Percentiles rank a stretch among this genome's conserved stretches.
Evolutionary conservation across 1,140 invertebrate genomes (phyloP).

Genomic region (Saxidomus purpurata): DNA sequence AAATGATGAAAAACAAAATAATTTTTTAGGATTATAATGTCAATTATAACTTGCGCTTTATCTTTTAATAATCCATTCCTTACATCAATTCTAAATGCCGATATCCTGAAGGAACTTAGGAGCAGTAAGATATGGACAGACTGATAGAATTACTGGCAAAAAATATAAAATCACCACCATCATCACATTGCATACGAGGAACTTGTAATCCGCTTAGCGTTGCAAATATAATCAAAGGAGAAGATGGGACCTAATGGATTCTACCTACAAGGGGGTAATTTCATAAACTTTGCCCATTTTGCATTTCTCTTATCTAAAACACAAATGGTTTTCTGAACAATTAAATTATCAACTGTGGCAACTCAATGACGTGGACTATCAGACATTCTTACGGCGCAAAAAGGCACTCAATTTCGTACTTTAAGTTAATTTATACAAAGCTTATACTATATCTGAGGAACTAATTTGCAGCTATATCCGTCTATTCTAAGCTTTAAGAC

Average conservation of each 20-base stretch:
- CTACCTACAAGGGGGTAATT: slow-evolving; percentile 26
- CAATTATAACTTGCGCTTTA: too few relatives aligned
- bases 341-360: slow-evolving; percentile 24
- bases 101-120: too few relatives aligned
- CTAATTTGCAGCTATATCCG: too few relatives aligned
- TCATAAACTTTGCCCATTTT: slow-evolving; percentile 23
- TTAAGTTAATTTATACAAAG: neutral
- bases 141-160: too few relatives aligned
- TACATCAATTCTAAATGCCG: too few relatives aligned
- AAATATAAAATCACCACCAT: too few relatives aligned
- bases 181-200: neutral
- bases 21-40: too few relatives aligned
- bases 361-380: neutral
- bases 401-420: slow-evolving; percentile 21
- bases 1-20: too few relatives aligned
- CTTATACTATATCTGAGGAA: too few relatives aligned
- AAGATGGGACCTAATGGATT: slow-evolving; percentile 44
- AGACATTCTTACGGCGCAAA: neutral
- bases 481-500: too few relatives aligned
- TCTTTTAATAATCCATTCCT: too few relatives aligned
- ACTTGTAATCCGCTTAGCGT: slow-evolving; percentile 9
- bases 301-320: slow-evolving; percentile 11
- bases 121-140: too few relatives aligned
- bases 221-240: slow-evolving; percentile 29
- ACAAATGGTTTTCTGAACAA: slow-evolving; percentile 13